These are phyloP conservation scores for Geopemphigus sp. DNA, from an alignment of 1,140 invertebrate genomes.

Conservation along the genomic window DNA sequence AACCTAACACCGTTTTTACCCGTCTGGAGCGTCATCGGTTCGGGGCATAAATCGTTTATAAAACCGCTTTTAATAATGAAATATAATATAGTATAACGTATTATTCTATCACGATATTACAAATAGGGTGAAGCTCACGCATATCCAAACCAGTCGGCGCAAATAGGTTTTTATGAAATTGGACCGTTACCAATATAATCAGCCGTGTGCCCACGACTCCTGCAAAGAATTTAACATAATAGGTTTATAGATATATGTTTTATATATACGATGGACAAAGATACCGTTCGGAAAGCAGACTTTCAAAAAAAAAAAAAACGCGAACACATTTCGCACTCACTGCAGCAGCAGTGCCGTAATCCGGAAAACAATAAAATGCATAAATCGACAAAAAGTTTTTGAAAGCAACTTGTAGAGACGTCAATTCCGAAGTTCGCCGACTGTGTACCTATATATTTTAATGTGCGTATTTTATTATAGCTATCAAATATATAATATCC, in stretches of 20 bases:
- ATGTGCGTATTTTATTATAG: too few species aligned
- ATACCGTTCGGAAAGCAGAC: background rate
- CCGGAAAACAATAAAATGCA: too few species aligned
- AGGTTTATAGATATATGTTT: too few species aligned
- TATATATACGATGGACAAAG: background rate
- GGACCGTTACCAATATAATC: background rate
- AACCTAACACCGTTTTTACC: background rate
- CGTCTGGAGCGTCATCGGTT: background rate
- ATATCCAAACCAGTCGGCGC: background rate
- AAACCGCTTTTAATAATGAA: too few species aligned
- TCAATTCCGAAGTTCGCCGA: background rate
- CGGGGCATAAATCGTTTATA: background rate
- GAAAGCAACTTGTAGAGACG: background rate
- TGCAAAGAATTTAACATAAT: background rate
- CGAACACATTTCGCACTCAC: background rate
- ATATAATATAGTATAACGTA: background rate
- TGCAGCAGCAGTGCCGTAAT: too few species aligned
- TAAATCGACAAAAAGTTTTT: background rate
- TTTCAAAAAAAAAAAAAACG: constrained; percentile 1
- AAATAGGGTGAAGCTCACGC: background rate
- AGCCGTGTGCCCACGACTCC: background rate
- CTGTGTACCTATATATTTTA: too few species aligned
- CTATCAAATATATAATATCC: background rate
- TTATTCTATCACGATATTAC: background rate
- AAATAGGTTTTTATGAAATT: background rate